Evolutionary conservation across 64 coral and sea anemone species (phyloP), one percentile per base, ranked within the genome.

Genomic region (Porites australiensis): DNA sequence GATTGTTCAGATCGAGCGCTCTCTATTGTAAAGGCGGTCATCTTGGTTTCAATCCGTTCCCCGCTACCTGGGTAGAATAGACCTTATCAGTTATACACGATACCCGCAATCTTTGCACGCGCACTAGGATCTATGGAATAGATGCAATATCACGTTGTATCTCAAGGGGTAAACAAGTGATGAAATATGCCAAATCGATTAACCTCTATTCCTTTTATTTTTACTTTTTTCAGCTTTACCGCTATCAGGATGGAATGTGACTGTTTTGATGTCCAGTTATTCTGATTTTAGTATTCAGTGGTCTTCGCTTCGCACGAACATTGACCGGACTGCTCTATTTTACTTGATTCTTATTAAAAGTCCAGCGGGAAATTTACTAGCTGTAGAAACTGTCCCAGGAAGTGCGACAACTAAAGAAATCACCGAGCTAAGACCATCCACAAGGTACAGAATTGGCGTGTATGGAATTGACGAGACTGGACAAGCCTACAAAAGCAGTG

Each of bases 401-500:
- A 48, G 6, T 16, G 23, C 43, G 4, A 48, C 13, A 49, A 48
- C 43, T 50, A 13, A 13, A 50, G 16, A 37, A 48, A 46, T 75
- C 14, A 50, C 13, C 5, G 44, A 45, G 19, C 44, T 75, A 14
- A 75, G 11, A 9, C 72, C 72, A 2, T 15, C 45, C 16, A 14
- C 72, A 14, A 75, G 49, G 10, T 75, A 75, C 7, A 20, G 13
- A 8, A 45, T 75, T 3, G 11, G 10, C 19, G 14, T 75, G 3
- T 75, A 47, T 75, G 72, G 72, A 20, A 5, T 75, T 75, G 72
- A 75, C 49, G 44, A 46, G 12, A 3, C 23, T 50, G 72, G 72
- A 48, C 72, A 75, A 75, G 44, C 72, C 9, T 75, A 75, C 72
- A 75, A 75, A 45, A 75, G 72, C 45, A 16, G 46, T 2, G 72